phyloP scores from a whole-genome alignment of 2,113 vertebrate species.

The Tragelaphus imberbis region DNA sequence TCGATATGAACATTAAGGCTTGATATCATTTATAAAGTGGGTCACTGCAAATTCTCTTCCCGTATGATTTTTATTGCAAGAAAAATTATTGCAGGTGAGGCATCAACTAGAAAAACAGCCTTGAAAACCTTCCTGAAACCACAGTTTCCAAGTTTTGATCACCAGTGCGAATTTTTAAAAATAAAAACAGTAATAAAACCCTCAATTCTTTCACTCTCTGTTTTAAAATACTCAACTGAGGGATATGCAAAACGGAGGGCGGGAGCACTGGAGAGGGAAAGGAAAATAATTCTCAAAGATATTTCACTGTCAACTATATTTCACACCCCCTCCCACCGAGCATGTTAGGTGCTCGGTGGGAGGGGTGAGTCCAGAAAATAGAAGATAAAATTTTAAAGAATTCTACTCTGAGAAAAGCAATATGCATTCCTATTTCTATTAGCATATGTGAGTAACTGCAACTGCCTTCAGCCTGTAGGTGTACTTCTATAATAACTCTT shows the following conservation, averaged over 20 bases:
- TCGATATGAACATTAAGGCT: not conserved
- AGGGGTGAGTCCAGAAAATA: not conserved
- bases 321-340: too few species aligned
- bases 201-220: not conserved
- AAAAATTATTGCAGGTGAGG: not conserved
- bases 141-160: not conserved
- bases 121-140: not conserved
- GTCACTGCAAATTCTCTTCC: slow-evolving; percentile 35
- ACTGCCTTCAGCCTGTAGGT: not conserved
- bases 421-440: not conserved
- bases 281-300: too few species aligned
- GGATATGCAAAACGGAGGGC: too few species aligned
- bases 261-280: accelerated
- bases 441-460: accelerated
- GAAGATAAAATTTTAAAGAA: not conserved
- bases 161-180: not conserved
- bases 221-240: not conserved
- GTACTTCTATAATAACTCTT: not conserved
- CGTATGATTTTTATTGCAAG: not conserved
- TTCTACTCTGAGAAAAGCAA: not conserved
- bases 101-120: not conserved
- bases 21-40: slow-evolving; percentile 33
- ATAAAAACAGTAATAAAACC: not conserved
- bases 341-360: not conserved
- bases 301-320: not conserved